phyloP scores from a whole-genome alignment of 2,888 invertebrate genomes.

The Diadegma fenestrale region DNA sequence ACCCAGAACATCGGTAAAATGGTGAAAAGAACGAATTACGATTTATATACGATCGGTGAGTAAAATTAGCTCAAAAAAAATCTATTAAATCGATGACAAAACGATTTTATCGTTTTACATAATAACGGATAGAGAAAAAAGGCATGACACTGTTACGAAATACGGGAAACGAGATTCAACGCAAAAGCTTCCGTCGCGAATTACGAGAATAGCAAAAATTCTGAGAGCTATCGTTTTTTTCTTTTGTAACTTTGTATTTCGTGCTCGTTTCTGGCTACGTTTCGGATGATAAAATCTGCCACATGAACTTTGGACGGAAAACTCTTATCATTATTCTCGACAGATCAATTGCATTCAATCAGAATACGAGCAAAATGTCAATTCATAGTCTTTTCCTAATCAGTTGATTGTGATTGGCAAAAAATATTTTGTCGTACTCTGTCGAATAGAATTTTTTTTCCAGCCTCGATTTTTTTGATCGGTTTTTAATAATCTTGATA shows the following conservation, averaged over 20 bases:
- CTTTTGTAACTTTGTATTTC: not conserved
- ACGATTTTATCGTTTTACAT: not conserved
- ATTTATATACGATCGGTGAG: constrained; percentile 89
- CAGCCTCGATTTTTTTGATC: no score
- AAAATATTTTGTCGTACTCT: not conserved
- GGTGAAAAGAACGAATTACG: constrained; percentile 91
- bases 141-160: not conserved
- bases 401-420: not conserved
- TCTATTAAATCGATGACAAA: not conserved
- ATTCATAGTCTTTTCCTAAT: not conserved
- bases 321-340: not conserved
- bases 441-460: no score
- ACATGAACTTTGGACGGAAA: not conserved
- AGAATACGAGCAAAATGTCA: not conserved
- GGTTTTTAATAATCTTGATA: not conserved
- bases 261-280: not conserved
- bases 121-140: not conserved
- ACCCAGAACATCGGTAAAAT: constrained; percentile 94
- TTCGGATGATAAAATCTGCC: not conserved
- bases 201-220: not conserved
- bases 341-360: not conserved
- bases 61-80: constrained; percentile 14
- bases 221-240: not conserved
- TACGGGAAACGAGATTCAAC: not conserved
- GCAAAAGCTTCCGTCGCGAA: not conserved